A percentile compares a stretch with the other conserved stretches of the same genome.
Conservation (phyloP, 92 coral and sea anemone species). For the Phenganax stokvisi region DNA sequence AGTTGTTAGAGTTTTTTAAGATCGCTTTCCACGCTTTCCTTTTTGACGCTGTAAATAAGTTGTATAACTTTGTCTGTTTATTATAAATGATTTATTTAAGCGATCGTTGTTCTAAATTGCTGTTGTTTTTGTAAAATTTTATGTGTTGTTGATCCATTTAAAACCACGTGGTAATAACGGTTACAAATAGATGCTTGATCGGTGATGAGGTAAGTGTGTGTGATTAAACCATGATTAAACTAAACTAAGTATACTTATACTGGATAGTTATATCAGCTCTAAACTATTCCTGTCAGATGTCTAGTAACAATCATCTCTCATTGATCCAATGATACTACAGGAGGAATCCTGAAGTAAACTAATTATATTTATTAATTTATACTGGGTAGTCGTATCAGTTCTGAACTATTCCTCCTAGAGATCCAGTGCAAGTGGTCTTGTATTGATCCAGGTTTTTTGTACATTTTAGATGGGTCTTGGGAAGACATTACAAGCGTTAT, state of each 20-base stretch:
- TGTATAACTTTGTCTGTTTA: not conserved
- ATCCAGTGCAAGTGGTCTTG: no score
- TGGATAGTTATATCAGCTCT: no score
- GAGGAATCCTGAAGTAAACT: no score
- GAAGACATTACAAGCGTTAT: constrained; percentile 87
- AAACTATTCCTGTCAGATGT: no score
- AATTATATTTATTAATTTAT: no score
- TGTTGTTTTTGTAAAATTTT: not conserved
- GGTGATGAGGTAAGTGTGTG: constrained; percentile 73
- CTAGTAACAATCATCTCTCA: no score
- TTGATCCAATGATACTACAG: no score
- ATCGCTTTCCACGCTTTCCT: not conserved
- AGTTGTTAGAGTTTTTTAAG: not conserved
- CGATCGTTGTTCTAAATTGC: not conserved
- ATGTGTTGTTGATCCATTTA: not conserved
- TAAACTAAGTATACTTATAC: not conserved
- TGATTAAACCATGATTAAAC: not conserved
- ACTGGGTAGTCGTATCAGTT: no score
- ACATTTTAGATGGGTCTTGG: constrained; percentile 91
- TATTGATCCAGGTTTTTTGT: not conserved
- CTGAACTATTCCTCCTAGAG: no score
- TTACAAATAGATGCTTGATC: constrained; percentile 62
- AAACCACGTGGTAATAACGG: constrained; percentile 5
- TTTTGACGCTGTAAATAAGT: not conserved
- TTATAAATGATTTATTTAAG: not conserved